Conservation (phyloP, 2,797 vertebrate genomes). For the Loris lydekkerianus region DNA sequence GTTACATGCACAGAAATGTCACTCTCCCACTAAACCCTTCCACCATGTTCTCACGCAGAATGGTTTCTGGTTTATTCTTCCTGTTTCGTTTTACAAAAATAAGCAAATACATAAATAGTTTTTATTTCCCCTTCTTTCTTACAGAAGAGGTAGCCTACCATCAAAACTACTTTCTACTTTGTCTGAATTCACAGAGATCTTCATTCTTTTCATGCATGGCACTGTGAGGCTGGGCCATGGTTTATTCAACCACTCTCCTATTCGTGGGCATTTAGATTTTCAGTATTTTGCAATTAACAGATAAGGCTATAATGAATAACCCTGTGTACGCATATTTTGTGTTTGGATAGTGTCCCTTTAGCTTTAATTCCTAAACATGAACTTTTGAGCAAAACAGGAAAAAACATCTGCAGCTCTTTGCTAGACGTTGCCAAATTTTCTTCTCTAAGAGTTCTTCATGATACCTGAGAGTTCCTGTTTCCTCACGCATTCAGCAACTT, state of each 20-base stretch:
- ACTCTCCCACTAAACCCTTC: not conserved
- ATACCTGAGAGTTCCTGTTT: not conserved
- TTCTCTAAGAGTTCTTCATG: not conserved
- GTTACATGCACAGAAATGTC: not conserved
- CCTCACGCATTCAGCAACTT: not conserved
- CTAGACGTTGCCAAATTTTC: not conserved
- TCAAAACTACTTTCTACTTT: not conserved
- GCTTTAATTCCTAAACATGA: not conserved
- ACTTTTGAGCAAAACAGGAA: not conserved
- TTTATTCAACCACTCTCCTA: not conserved
- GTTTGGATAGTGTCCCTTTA: too few species aligned
- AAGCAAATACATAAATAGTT: not conserved
- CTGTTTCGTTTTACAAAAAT: not conserved
- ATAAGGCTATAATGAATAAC: not conserved
- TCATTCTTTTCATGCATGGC: not conserved
- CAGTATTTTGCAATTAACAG: not conserved
- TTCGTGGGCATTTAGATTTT: not conserved
- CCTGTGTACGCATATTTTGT: not conserved
- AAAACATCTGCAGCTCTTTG: not conserved
- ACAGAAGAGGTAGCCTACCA: not conserved
- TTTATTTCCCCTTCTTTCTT: not conserved
- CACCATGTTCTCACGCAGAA: not conserved
- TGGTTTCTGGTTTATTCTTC: not conserved
- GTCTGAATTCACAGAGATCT: not conserved
- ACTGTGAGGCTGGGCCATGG: not conserved